Percentiles rank a stretch among this genome's conserved stretches.
Evolutionary conservation across 1,140 invertebrate genomes (phyloP).

Genomic region (Elymnias hypermnestra): DNA sequence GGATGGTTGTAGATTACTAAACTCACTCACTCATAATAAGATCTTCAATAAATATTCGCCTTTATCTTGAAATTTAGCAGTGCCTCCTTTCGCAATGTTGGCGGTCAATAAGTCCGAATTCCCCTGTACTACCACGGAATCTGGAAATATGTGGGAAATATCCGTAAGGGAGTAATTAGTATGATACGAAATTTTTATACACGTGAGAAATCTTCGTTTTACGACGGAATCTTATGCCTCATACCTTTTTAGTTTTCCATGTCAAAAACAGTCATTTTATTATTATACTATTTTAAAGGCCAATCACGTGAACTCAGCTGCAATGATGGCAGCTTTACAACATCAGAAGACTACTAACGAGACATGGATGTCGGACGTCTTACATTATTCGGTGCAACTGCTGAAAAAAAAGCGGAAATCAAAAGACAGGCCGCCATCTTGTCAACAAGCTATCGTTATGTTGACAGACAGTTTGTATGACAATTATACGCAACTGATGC

Average conservation of each 20-base stretch:
- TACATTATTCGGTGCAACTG: constrained; percentile 88
- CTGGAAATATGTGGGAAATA: too few relatives aligned
- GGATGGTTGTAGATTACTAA: too few relatives aligned
- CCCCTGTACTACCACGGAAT: too few relatives aligned
- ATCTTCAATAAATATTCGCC: too few relatives aligned
- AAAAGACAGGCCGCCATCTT: constrained; percentile 33
- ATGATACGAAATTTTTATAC: too few relatives aligned
- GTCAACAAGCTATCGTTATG: constrained; percentile 60
- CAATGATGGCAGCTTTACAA: constrained; percentile 83
- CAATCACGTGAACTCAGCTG: constrained; percentile 87
- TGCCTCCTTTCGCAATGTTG: too few relatives aligned
- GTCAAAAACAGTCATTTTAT: not conserved
- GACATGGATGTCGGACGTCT: constrained; percentile 89
- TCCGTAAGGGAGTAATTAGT: too few relatives aligned
- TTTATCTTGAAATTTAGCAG: too few relatives aligned
- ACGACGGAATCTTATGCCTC: too few relatives aligned
- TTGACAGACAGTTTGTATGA: constrained; percentile 54
- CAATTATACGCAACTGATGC: constrained; percentile 46
- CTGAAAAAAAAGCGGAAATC: constrained; percentile 57
- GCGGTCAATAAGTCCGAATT: too few relatives aligned
- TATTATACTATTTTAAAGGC: constrained; percentile 75
- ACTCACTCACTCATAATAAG: too few relatives aligned
- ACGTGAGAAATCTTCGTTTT: too few relatives aligned
- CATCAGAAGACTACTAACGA: constrained; percentile 85
- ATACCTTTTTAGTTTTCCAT: not conserved